Conservation (phyloP, 1,140 invertebrate species). For the Lerema accius region DNA sequence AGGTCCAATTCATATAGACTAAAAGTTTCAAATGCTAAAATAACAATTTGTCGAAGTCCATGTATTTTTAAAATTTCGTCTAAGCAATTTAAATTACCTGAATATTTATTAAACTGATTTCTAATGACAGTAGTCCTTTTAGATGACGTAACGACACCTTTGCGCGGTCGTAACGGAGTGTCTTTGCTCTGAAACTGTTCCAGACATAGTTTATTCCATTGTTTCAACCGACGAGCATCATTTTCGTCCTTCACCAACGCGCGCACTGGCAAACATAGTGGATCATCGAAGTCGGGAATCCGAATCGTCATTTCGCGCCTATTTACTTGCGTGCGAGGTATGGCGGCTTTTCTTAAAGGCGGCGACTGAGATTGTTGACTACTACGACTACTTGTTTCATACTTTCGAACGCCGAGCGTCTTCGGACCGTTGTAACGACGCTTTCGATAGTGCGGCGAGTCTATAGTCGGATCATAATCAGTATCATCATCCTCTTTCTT, state of each 20-base stretch:
- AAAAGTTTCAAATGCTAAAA: too few relatives aligned
- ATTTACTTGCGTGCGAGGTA: not conserved
- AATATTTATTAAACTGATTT: constrained; percentile 55
- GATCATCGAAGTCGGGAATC: constrained; percentile 72
- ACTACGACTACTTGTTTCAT: not conserved
- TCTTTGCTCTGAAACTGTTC: constrained; percentile 60
- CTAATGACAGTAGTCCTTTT: constrained; percentile 55
- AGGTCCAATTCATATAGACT: too few relatives aligned
- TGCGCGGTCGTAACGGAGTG: constrained; percentile 49
- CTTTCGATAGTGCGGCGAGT: constrained; percentile 30
- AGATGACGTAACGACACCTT: constrained; percentile 53
- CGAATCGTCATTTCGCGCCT: constrained; percentile 46
- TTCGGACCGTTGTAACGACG: not conserved
- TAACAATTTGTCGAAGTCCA: too few relatives aligned
- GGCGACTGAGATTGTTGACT: not conserved
- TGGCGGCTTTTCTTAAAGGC: not conserved
- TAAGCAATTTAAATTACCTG: too few relatives aligned
- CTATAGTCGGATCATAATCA: constrained; percentile 64
- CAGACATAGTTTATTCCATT: constrained; percentile 70
- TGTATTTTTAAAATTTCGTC: too few relatives aligned
- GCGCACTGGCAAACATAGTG: constrained; percentile 66
- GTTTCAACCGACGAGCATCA: constrained; percentile 50
- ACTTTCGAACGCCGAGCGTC: constrained; percentile 3
- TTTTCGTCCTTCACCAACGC: constrained; percentile 48
- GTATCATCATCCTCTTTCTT: constrained; percentile 59